phyloP scores from a whole-genome alignment of 1,140 invertebrate genomes.

The Diorhabda carinulata region DNA sequence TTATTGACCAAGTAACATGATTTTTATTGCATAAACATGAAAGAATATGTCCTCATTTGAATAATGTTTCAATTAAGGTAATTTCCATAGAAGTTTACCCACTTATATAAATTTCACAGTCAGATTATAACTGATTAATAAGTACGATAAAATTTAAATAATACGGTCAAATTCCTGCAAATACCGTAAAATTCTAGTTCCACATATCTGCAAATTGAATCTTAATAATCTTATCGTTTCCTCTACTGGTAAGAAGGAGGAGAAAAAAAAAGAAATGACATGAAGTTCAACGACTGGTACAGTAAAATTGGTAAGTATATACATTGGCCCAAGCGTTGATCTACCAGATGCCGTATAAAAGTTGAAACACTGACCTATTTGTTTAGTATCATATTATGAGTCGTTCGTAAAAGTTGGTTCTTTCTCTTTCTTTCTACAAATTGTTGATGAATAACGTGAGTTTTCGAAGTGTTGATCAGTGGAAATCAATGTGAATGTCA shows the following conservation, averaged over 20 bases:
- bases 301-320: background rate
- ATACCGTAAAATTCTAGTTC: too few species aligned
- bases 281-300: background rate
- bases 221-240: background rate
- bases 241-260: background rate
- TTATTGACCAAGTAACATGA: too few species aligned
- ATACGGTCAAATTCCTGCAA: too few species aligned
- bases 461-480: slow-evolving; percentile 7
- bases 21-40: too few species aligned
- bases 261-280: background rate
- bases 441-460: background rate
- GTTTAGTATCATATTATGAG: slow-evolving; percentile 33
- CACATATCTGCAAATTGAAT: too few species aligned
- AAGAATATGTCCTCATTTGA: too few species aligned
- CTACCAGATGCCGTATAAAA: slow-evolving; percentile 29
- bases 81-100: too few species aligned
- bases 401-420: slow-evolving; percentile 3
- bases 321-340: background rate
- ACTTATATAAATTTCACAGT: too few species aligned
- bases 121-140: too few species aligned
- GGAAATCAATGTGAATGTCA: slow-evolving; percentile 8
- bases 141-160: too few species aligned
- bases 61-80: too few species aligned
- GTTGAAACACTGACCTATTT: slow-evolving; percentile 38
- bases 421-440: background rate